Conservation (phyloP, 2,888 invertebrate species). For the Coleophora deauratella region DNA sequence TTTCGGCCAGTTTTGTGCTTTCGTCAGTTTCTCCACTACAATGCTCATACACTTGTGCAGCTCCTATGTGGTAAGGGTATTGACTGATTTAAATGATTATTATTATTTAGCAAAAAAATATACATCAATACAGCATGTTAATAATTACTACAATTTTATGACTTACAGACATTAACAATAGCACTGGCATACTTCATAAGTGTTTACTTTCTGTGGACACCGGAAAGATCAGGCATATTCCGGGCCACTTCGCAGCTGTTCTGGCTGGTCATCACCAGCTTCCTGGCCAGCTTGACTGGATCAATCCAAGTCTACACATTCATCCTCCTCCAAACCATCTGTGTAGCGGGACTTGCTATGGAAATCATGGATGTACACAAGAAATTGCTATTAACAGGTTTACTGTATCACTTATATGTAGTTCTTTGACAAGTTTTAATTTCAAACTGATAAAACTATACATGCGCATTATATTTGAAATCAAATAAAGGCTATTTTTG, state of each 20-base stretch:
- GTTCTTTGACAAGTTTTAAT: slow-evolving; percentile 5
- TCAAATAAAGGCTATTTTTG: too few species aligned
- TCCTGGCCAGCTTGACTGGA: slow-evolving; percentile 83
- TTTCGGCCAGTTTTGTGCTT: slow-evolving; percentile 69
- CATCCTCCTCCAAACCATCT: slow-evolving; percentile 77
- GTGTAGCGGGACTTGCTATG: slow-evolving; percentile 76
- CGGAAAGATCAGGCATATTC: slow-evolving; percentile 78
- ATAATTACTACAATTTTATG: too few species aligned
- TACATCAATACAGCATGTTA: too few species aligned
- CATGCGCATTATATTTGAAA: too few species aligned
- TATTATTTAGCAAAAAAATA: not conserved
- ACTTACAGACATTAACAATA: slow-evolving; percentile 78
- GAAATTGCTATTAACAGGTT: slow-evolving; percentile 64
- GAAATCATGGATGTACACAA: slow-evolving; percentile 75
- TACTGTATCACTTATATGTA: too few species aligned
- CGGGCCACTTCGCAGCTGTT: slow-evolving; percentile 79
- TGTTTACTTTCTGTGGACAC: slow-evolving; percentile 84
- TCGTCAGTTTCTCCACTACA: slow-evolving; percentile 59
- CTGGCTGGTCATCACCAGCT: slow-evolving; percentile 86
- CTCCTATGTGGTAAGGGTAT: slow-evolving; percentile 63
- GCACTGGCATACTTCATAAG: slow-evolving; percentile 80
- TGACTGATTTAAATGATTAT: not conserved
- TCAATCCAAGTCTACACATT: slow-evolving; percentile 85
- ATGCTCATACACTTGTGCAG: slow-evolving; percentile 69
- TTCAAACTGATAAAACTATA: too few species aligned